A percentile compares a stretch with the other conserved stretches of the same genome.
Conservation (phyloP, 2,113 vertebrate genomes). For the Meriones unguiculatus region DNA sequence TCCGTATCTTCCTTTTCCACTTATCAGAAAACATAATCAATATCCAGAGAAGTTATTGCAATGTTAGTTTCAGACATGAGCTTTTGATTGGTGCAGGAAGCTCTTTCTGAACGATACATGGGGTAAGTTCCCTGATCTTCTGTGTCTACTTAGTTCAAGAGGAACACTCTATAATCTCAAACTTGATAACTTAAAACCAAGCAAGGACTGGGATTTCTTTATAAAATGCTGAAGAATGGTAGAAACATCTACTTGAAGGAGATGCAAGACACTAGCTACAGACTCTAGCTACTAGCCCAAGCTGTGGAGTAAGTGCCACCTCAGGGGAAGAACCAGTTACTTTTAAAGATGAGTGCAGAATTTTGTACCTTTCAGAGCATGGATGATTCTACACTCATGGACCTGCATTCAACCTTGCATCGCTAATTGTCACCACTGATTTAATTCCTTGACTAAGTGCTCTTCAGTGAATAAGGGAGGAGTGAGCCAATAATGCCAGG, state of each 20-base stretch:
- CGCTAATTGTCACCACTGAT: background rate
- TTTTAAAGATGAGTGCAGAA: background rate
- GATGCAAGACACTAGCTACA: accelerated
- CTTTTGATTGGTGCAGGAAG: background rate
- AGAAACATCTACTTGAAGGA: background rate
- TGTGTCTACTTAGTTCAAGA: background rate
- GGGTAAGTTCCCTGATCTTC: background rate
- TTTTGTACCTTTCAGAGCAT: background rate
- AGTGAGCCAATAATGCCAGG: background rate
- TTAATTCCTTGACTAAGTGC: background rate
- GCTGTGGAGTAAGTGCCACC: background rate
- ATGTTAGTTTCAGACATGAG: background rate
- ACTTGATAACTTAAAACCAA: background rate
- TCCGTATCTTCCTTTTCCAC: background rate
- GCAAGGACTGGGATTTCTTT: background rate
- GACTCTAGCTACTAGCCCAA: background rate
- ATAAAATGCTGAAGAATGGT: background rate
- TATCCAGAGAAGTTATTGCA: background rate
- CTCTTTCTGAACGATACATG: background rate
- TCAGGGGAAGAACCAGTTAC: background rate
- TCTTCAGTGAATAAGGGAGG: accelerated
- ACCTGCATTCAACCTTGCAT: background rate
- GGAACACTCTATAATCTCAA: background rate
- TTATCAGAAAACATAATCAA: background rate
- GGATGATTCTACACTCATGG: background rate